Percentiles rank a stretch among this genome's conserved stretches.
These are phyloP conservation scores for Cyrtonyx montezumae DNA, from an alignment of 2,113 vertebrate genomes.

Conservation along the genomic window DNA sequence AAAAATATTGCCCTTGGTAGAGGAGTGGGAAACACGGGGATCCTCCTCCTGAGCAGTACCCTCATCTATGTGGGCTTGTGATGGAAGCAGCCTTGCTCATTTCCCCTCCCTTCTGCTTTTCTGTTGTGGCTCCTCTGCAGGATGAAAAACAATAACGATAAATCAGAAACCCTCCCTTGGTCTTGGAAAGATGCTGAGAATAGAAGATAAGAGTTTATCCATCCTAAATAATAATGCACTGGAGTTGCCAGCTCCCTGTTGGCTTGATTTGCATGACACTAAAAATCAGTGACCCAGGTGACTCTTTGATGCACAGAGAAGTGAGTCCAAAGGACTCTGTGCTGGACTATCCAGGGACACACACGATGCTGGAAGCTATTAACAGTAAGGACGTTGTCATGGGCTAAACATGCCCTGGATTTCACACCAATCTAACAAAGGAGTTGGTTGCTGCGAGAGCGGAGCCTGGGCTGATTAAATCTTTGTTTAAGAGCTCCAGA, in stretches of 20 bases:
- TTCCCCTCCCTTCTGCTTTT: background rate
- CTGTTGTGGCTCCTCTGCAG: background rate
- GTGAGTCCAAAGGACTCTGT: background rate
- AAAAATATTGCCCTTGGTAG: rapidly evolving
- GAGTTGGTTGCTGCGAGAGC: background rate
- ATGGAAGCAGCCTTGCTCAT: rapidly evolving
- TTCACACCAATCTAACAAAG: constrained; percentile 58
- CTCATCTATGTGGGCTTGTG: rapidly evolving
- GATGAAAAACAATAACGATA: background rate
- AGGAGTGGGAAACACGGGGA: rapidly evolving
- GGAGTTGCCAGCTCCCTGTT: constrained; percentile 46
- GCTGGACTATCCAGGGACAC: background rate
- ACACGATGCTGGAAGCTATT: background rate
- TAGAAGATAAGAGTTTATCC: constrained; percentile 40
- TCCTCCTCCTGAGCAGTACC: rapidly evolving
- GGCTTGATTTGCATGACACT: constrained; percentile 40
- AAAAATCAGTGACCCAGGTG: background rate
- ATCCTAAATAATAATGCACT: constrained; percentile 44
- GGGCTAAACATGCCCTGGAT: background rate
- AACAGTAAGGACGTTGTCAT: background rate
- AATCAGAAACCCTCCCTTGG: constrained; percentile 22
- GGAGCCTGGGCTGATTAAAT: constrained; percentile 43
- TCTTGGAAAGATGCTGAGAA: background rate
- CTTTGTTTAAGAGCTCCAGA: constrained; percentile 64
- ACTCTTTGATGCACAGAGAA: background rate